Base-by-base conservation (phyloP, 2,888 invertebrate species). In the Drymonia ruficornis region DNA sequence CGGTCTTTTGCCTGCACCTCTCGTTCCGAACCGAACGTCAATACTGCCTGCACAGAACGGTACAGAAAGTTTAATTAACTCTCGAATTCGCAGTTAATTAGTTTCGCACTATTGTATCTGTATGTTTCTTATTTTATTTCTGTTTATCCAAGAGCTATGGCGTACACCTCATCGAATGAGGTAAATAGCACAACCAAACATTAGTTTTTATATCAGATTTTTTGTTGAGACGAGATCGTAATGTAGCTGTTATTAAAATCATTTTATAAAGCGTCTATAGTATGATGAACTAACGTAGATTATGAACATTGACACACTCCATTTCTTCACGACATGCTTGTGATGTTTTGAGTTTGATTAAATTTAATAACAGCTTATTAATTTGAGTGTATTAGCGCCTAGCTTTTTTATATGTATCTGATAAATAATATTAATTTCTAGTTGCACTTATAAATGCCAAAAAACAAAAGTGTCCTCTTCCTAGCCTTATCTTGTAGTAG, bases 81-180 rank as follows among this genome's bases (percentile, higher is more conserved):
- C 29, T 56, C 52, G 52, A 60, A 52, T 60, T 66, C 56, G 54
- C 55, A 60, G 31, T 53, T 75, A 79, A 78, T 79, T 77, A 76
- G 61, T 70, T 72, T 63, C 67, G 61, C 57, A 43, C 31, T 46
- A 47, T 55, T 52, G 51, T 13, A 57, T 43, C 28, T 34, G 16
- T 16, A 47, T 16, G 7, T 16, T 40, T 40, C 1, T 40, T 40
- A 40, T 40, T 40, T 16, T 16, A 16, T 1, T n/a, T 36, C n/a
- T 40, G 40, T 16, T 2, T 40, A 40, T 16, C 40, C 0, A 15
- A 16, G 11, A 40, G 40, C 44, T 23, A 23, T 44, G n/a, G 44
- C 18, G 18, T 9, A 42, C 1, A 44, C 44, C 2, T 43, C 34
- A 23, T 18, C 5, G 12, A 47, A 47, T 13, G 47, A 47, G 47